A percentile compares a stretch with the other conserved stretches of the same genome.
Conservation (phyloP, 2,113 vertebrate genomes). For the Nesospiza acunhae region DNA sequence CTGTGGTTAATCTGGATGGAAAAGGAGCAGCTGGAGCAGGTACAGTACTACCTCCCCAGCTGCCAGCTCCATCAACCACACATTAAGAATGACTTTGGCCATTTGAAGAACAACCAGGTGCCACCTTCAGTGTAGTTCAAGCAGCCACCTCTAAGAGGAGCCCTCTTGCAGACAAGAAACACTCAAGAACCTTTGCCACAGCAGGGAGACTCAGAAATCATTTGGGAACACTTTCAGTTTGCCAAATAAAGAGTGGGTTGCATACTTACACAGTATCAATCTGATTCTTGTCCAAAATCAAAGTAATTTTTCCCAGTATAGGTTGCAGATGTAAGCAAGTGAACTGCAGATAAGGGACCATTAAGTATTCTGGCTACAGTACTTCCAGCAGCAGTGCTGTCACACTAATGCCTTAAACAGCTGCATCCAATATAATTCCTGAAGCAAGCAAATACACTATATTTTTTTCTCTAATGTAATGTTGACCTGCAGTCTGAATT, state of each 20-base stretch:
- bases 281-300: neutral
- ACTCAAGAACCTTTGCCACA: fast-evolving
- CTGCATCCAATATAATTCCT: neutral
- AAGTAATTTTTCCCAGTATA: neutral
- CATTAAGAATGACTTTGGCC: fast-evolving
- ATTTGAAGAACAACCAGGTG: neutral
- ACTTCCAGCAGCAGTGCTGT: neutral
- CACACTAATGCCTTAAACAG: neutral
- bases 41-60: neutral
- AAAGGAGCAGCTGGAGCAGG: neutral
- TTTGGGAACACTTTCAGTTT: neutral
- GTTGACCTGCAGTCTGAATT: neutral
- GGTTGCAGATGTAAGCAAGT: neutral
- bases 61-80: neutral
- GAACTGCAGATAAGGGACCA: neutral
- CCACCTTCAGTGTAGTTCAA: neutral
- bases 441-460: fast-evolving
- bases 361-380: neutral
- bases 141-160: neutral
- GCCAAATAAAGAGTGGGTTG: neutral
- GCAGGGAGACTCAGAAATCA: fast-evolving
- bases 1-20: neutral
- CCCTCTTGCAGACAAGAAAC: neutral
- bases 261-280: neutral
- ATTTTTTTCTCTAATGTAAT: neutral